A percentile compares a stretch with the other conserved stretches of the same genome.
phyloP scores from a whole-genome alignment of 2,113 vertebrate species.

The Strix aluco region DNA sequence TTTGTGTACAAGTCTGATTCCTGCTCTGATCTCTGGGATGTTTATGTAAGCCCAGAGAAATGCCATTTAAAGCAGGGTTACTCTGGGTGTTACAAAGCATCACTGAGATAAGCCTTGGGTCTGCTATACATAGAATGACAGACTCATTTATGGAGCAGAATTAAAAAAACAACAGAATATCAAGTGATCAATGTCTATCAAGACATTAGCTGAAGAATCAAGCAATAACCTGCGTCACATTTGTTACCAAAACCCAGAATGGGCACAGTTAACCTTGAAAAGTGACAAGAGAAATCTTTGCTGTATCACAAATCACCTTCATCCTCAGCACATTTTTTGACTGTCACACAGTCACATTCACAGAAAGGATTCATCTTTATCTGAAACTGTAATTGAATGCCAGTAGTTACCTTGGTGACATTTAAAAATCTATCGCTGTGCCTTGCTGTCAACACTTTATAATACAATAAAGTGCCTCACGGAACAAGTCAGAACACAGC shows the following conservation, averaged over 20 bases:
- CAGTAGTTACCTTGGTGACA: slow-evolving; percentile 74
- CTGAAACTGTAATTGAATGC: slow-evolving; percentile 68
- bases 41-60: background rate
- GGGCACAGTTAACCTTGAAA: slow-evolving; percentile 11
- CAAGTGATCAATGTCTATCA: background rate
- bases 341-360: slow-evolving; percentile 55
- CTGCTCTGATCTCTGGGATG: background rate
- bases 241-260: background rate
- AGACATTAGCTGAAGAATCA: background rate
- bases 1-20: background rate
- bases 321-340: background rate
- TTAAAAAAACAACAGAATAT: background rate
- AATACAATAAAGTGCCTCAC: slow-evolving; percentile 57
- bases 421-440: slow-evolving; percentile 59
- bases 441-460: slow-evolving; percentile 68
- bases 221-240: background rate
- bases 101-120: background rate
- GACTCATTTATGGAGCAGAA: background rate
- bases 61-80: background rate
- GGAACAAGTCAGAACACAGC: slow-evolving; percentile 71
- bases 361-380: slow-evolving; percentile 67
- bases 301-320: background rate
- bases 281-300: background rate
- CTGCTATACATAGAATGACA: background rate
- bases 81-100: background rate